Conservation (phyloP, 2,113 vertebrate genomes). For the Triplophysa tibetana region DNA sequence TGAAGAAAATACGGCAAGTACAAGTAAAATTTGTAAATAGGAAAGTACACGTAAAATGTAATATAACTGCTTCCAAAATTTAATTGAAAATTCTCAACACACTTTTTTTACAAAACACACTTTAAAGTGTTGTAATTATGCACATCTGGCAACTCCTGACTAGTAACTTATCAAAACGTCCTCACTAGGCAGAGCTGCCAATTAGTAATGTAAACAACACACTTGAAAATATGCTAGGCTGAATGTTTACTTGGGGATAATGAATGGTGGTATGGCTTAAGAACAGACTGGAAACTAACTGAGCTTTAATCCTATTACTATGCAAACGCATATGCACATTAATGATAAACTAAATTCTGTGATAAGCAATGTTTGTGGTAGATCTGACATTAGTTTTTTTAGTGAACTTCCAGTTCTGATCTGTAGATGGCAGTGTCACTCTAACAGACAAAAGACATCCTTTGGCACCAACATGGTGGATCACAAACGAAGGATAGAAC, state of each 20-base stretch:
- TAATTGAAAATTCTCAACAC: too few species aligned
- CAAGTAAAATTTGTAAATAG: too few species aligned
- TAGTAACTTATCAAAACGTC: background rate
- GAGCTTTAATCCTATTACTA: constrained; percentile 10
- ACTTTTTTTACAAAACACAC: background rate
- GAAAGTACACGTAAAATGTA: too few species aligned
- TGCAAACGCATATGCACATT: constrained; percentile 15
- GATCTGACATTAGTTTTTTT: background rate
- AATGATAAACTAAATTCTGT: background rate
- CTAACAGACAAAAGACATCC: constrained; percentile 57
- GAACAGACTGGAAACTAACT: background rate
- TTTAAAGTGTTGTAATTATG: background rate
- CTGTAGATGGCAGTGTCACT: constrained; percentile 81
- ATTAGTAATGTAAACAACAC: constrained; percentile 8
- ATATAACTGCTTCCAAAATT: too few species aligned
- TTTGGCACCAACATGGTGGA: background rate
- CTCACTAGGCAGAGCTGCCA: background rate
- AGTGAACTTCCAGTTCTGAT: constrained; percentile 69
- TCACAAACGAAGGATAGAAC: background rate
- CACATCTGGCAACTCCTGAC: background rate
- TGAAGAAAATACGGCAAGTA: too few species aligned
- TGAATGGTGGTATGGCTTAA: constrained; percentile 7
- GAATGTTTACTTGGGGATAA: constrained; percentile 30
- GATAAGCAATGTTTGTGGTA: background rate
- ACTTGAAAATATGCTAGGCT: background rate